phyloP scores from a whole-genome alignment of 2,113 vertebrate species.

The Chaetorhynchus papuensis region DNA sequence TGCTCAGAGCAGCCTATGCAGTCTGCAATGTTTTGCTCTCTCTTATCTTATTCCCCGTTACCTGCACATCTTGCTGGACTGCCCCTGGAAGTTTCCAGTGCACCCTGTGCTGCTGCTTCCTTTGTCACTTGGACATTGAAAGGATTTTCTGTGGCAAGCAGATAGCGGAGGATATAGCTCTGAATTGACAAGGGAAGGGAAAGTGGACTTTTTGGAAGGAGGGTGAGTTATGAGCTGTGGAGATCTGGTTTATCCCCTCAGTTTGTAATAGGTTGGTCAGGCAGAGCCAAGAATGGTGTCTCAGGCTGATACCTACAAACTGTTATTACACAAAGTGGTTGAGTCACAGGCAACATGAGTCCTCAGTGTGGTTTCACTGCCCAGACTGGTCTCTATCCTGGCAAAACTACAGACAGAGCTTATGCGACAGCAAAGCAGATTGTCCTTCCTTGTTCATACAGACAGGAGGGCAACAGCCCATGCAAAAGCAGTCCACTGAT shows the following conservation, averaged over 20 bases:
- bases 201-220: neutral
- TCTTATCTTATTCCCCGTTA: neutral
- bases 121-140: neutral
- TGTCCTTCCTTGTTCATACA: neutral
- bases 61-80: neutral
- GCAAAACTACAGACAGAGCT: neutral
- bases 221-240: neutral
- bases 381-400: neutral
- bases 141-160: neutral
- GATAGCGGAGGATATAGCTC: neutral
- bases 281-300: neutral
- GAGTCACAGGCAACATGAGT: neutral
- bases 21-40: neutral
- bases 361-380: neutral
- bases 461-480: neutral
- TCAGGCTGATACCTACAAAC: neutral
- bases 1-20: neutral
- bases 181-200: neutral
- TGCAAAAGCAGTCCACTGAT: neutral
- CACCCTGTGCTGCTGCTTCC: neutral
- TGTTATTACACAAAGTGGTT: neutral
- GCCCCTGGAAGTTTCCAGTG: neutral
- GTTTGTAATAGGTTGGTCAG: neutral
- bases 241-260: neutral
- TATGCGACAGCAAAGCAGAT: neutral